Conservation (phyloP, 2,113 vertebrate genomes). For the Muntiacus reevesi region DNA sequence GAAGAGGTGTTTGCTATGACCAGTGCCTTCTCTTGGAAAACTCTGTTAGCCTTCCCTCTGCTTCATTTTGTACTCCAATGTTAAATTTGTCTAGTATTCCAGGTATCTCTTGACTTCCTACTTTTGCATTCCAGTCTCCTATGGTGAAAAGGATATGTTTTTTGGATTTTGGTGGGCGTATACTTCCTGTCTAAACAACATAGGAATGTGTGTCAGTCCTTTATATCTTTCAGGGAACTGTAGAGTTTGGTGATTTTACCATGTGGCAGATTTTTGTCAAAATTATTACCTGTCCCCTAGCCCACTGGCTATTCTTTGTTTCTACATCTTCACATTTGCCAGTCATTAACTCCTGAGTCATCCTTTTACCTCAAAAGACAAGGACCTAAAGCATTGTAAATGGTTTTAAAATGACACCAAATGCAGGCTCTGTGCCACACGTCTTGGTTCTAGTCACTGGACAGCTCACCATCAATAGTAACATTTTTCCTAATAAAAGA, state of each 20-base stretch:
- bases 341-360: neutral
- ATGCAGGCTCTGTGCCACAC: too few relatives aligned
- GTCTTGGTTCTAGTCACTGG: neutral
- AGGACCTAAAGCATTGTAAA: neutral
- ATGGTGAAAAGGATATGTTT: neutral
- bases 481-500: neutral
- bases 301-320: neutral
- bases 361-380: neutral
- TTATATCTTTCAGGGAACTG: neutral
- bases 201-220: neutral
- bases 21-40: neutral
- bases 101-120: neutral
- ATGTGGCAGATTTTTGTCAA: neutral
- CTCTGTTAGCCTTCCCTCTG: neutral
- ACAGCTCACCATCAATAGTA: too few relatives aligned
- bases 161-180: neutral
- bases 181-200: neutral
- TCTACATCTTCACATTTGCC: neutral
- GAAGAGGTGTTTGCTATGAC: neutral
- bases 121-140: neutral
- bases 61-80: neutral
- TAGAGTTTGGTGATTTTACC: neutral
- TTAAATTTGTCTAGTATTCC: neutral
- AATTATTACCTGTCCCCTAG: neutral
- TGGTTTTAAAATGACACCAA: neutral